Evolutionary conservation across 2,888 invertebrate genomes (phyloP), one percentile per base, ranked within the genome.

Genomic region (Omphaloscelis lunosa): DNA sequence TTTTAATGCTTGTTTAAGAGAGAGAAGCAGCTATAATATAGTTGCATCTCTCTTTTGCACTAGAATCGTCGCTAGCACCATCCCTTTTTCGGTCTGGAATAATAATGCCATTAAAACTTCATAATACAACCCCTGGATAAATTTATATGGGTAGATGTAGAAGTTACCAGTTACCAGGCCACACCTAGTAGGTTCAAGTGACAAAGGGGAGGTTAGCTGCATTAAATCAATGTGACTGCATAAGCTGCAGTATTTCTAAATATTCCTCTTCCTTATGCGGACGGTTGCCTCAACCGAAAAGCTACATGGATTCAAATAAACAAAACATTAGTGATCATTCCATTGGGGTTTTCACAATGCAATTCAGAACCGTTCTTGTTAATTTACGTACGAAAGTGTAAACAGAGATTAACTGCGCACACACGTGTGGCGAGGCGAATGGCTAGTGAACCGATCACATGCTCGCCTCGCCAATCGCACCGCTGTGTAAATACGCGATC

Each of bases 371-470:
- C n/a, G 6, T 29, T 39, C 39, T 8, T 51, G 17, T 61, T 59
- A 45, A 71, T 27, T 53, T 34, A 34, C 23, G 45, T 45, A 61
- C 34, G 15, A 51, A 45, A 41, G 59, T 79, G 71, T 77, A 79
- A 72, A 53, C 53, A 71, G 11, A 53, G 23, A 53, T 79, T 61
- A 53, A 9, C 7, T 61, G 51, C 27, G 41, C 70, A 15, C 45
- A 23, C 75, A 48, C 48, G 48, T 68, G 58, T 68, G 20, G 58
- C 70, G 58, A 78, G 63, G 59, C 69, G 61, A 77, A 72, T 72
- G 61, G 53, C n/a, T 48, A 71, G 27, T 45, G 20, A 79, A 79
- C 15, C 61, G 79, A 62, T 53, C 45, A 56, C 27, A 48, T 39
- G n/a, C 39, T 39, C n/a, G 29, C 15, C 45, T 48, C 61, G 80